Base-by-base conservation (phyloP, 2,888 invertebrate species). In the Epinotia ramella region DNA sequence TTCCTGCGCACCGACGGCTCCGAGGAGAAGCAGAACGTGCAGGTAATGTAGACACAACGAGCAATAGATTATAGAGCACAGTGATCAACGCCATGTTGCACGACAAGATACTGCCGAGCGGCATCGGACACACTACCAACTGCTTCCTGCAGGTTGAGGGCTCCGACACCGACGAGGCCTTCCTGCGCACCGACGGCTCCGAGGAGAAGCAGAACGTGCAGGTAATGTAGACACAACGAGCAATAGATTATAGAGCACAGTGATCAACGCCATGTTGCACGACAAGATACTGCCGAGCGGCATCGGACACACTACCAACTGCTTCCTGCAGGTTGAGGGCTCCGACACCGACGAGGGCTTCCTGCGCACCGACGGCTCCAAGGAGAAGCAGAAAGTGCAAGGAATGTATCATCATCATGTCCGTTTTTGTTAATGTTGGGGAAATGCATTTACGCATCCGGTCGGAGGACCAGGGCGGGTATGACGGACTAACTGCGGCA, bases 131-230 rank as follows among this genome's bases (percentile, higher is more conserved):
- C 90, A 99, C 99, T 6, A 99, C 99, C 74, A 99, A 99, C 92
- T 99, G 99, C 91, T 99, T 99, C 91, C 95, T 99, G 73, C 99
- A 99, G 94, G 99, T 99, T 2, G 99, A 98, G 92, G 99, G 99
- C 77, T 97, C 97, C 0, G 97, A 98, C 80, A 97, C 96, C 4
- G 96, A 97, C 74, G 98, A 98, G 86, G 97, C 98, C 0, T 99
- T 97, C 90, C 93, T 99, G 46, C 95, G 98, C 76, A 97, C 97
- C 5, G 98, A 98, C 85, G 97, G 96, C 77, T 96, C 97, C 0
- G 96, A 96, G 68, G 97, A 97, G 83, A 97, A 97, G 85, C 96
- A 97, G 73, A 98, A 97, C 85, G 97, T 98, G 0, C 96, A 97
- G 88, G 97, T 96, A 77, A 77, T 28, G 28, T 28, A 28, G 28